A percentile compares a stretch with the other conserved stretches of the same genome.
phyloP scores from a whole-genome alignment of 2,113 vertebrate genomes.

The Protobothrops flavoviridis region DNA sequence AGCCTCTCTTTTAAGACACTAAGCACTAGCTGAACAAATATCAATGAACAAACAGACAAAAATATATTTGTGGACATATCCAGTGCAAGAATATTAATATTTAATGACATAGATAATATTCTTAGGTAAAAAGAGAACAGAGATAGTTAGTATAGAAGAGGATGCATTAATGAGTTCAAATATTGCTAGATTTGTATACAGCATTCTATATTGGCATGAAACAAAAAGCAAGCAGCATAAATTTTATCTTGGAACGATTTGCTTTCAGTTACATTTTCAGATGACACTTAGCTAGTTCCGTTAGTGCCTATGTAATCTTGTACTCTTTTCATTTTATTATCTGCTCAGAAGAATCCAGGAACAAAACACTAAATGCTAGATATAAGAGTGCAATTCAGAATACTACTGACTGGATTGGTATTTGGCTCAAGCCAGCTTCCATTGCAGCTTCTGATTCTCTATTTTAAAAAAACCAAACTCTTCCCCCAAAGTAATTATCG shows the following conservation, averaged over 20 bases:
- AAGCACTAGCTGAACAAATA: not conserved
- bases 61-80: not conserved
- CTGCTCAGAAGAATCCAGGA: conserved; percentile 56
- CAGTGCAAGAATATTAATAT: not conserved
- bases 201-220: conserved; percentile 28
- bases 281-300: conserved; percentile 57
- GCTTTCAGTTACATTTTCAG: conserved; percentile 54
- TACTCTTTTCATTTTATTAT: conserved; percentile 50
- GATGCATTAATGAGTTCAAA: conserved; percentile 32
- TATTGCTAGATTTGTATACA: not conserved
- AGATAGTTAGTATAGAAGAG: not conserved
- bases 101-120: conserved; percentile 19
- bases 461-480: conserved; percentile 31
- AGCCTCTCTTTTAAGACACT: conserved; percentile 3
- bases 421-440: not conserved
- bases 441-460: not conserved
- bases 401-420: not conserved
- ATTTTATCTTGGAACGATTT: conserved; percentile 47
- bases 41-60: conserved; percentile 4
- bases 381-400: conserved; percentile 54
- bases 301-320: conserved; percentile 53
- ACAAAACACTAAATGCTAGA: conserved; percentile 58
- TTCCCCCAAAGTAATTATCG: conserved; percentile 44
- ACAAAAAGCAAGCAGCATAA: conserved; percentile 36
- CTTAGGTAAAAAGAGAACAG: not conserved